phyloP scores from a whole-genome alignment of 2,888 invertebrate species.

The Isotomurus palustris region DNA sequence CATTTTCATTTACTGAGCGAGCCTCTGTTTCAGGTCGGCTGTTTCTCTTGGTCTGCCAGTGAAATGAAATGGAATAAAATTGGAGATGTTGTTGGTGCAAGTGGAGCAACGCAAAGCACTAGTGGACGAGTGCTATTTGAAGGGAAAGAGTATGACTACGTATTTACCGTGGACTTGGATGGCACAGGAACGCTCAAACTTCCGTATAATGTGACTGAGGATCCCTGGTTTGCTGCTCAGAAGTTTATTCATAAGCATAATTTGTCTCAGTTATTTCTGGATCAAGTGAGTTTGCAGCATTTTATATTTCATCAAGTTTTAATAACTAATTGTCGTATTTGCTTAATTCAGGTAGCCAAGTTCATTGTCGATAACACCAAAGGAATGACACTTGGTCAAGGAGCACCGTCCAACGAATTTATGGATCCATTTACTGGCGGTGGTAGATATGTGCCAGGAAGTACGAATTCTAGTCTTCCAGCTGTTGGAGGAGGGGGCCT shows the following conservation, averaged over 20 bases:
- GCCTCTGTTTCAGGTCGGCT: too few species aligned
- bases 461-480: conserved; percentile 39
- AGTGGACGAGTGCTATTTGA: conserved; percentile 74
- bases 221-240: conserved; percentile 89
- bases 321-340: too few species aligned
- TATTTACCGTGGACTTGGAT: conserved; percentile 93
- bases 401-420: conserved; percentile 42
- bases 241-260: conserved; percentile 78
- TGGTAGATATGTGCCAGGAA: conserved; percentile 63
- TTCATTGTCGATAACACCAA: conserved; percentile 81
- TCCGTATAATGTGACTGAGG: conserved; percentile 83
- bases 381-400: conserved; percentile 49
- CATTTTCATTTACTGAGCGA: too few species aligned
- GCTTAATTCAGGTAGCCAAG: too few species aligned
- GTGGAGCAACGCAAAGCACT: conserved; percentile 60
- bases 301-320: too few species aligned
- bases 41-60: conserved; percentile 70
- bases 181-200: conserved; percentile 81
- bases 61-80: conserved; percentile 72
- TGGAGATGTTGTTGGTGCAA: conserved; percentile 81
- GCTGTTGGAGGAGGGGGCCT: conserved; percentile 48
- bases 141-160: conserved; percentile 91
- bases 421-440: conserved; percentile 62
- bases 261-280: conserved; percentile 79
- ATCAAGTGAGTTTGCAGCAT: too few species aligned